These are phyloP conservation scores for Trichosurus vulpecula DNA, from an alignment of 2,797 vertebrate genomes.

Conservation along the genomic window DNA sequence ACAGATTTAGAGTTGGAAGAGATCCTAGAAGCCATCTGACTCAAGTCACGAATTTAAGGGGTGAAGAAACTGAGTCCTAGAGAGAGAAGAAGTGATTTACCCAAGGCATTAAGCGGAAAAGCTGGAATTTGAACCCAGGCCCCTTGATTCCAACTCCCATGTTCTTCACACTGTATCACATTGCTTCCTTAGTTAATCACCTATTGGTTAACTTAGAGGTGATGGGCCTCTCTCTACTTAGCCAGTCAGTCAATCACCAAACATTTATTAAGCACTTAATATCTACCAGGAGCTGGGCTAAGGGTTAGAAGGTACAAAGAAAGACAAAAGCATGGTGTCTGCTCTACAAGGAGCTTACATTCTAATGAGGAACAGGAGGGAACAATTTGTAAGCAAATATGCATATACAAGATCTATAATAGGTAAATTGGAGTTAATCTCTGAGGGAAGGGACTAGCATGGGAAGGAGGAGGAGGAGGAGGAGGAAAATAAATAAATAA, in stretches of 20 bases:
- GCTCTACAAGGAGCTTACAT: neutral
- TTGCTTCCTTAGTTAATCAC: neutral
- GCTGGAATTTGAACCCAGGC: neutral
- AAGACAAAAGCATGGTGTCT: neutral
- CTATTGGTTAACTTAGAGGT: neutral
- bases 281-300: neutral
- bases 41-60: no score
- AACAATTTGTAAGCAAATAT: neutral
- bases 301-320: neutral
- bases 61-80: no score
- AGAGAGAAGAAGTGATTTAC: no score
- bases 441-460: neutral
- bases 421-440: neutral
- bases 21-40: no score
- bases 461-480: neutral
- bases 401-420: accelerated
- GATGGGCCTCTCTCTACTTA: neutral
- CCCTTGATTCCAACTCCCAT: neutral
- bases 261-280: neutral
- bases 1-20: no score
- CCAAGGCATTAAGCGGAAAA: no score
- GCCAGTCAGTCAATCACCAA: neutral
- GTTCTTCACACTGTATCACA: neutral
- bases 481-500: neutral
- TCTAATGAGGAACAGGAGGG: neutral